Evolutionary conservation across 2,888 invertebrate genomes (phyloP), one percentile per base, ranked within the genome.

Genomic region (Phoronis australis): DNA sequence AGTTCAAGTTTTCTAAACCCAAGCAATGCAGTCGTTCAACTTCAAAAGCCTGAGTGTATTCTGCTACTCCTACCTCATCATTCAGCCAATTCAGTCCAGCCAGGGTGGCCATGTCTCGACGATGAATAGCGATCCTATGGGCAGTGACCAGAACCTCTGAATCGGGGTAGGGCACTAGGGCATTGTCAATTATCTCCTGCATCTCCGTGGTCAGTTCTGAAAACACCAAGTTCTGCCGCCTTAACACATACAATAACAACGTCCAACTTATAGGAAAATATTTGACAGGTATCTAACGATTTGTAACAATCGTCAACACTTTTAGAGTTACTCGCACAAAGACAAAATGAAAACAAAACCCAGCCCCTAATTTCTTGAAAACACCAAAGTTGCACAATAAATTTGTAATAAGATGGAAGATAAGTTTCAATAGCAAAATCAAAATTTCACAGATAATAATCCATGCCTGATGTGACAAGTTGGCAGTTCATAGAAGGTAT

Each of bases 21-120:
- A n/a, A n/a, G n/a, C n/a, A n/a, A n/a, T n/a, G n/a, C n/a, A n/a
- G n/a, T n/a, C n/a, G n/a, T n/a, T n/a, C n/a, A n/a, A n/a, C n/a
- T n/a, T n/a, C n/a, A n/a, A n/a, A n/a, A n/a, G n/a, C n/a, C n/a
- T n/a, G n/a, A n/a, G n/a, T 31, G 9, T 15, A 31, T 31, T 12
- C 31, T 9, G 15, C 31, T 31, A 31, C 31, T 12, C 9, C 9
- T 52, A 82, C 78, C 68, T 81, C 81, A 75, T 99, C 97, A 67
- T 97, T 99, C 0, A 99, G 81, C 97, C 97, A 99, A 75, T 88
- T 89, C 1, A 88, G 79, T 0, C 87, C 88, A 0, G 82, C 77
- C 21, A 99, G 77, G 0, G 95, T 94, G 54, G 83, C 81, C 18
- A 97, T 82, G 72, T 97, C 96, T 42, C 84, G 83, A 49, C 90